Evolutionary conservation across 2,888 invertebrate species (phyloP).

Genomic region (Stegana nigrithorax): DNA sequence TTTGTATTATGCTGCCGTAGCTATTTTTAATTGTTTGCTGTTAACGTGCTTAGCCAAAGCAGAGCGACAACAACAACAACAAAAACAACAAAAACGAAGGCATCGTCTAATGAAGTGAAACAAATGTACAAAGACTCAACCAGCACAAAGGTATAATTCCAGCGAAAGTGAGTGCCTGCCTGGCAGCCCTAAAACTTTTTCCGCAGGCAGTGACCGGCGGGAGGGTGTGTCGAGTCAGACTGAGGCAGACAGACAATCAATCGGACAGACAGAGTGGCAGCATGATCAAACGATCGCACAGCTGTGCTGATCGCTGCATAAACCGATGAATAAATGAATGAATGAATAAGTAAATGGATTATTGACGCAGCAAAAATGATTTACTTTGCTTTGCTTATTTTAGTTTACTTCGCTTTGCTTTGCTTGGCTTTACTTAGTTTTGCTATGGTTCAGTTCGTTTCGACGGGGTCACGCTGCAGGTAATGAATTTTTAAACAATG

Average conservation of each 20-base stretch:
- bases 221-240: background rate
- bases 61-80: too few species aligned
- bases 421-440: background rate
- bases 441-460: background rate
- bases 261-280: background rate
- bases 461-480: background rate
- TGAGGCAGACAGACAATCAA: background rate
- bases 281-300: too few species aligned
- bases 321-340: background rate
- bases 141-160: too few species aligned
- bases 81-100: too few species aligned
- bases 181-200: background rate
- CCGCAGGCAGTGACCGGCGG: background rate
- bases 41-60: too few species aligned
- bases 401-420: background rate
- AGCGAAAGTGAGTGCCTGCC: too few species aligned
- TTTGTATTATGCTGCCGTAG: background rate
- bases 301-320: too few species aligned
- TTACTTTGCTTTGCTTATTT: background rate
- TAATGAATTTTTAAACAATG: constrained; percentile 7
- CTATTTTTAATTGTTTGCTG: constrained; percentile 8
- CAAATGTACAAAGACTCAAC: too few species aligned
- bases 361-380: background rate
- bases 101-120: too few species aligned
- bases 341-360: constrained; percentile 1